Evolutionary conservation across 2,888 invertebrate genomes (phyloP).

Genomic region (Sturmia bella): DNA sequence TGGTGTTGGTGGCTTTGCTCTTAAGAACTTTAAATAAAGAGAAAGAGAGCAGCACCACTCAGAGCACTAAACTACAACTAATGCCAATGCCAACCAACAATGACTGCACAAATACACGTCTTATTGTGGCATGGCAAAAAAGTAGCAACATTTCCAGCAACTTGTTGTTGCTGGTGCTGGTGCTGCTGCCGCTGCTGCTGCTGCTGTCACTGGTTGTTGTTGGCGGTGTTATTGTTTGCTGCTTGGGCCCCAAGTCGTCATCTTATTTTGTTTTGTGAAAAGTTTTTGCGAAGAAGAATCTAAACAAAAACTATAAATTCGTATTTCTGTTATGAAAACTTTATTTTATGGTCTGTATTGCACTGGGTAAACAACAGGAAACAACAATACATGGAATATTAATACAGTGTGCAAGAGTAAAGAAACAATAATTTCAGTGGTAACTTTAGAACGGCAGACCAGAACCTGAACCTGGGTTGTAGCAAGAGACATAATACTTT

Average conservation of each 20-base stretch:
- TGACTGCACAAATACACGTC: background rate
- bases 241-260: constrained; percentile 44
- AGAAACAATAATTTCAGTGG: constrained; percentile 23
- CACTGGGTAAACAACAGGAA: constrained; percentile 59
- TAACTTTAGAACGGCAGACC: background rate
- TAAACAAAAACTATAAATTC: constrained; percentile 64
- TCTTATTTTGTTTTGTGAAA: constrained; percentile 23
- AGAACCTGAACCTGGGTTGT: no score
- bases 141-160: constrained; percentile 12
- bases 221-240: background rate
- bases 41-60: constrained; percentile 11
- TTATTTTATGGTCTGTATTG: constrained; percentile 58
- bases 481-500: background rate
- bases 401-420: background rate
- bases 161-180: constrained; percentile 9
- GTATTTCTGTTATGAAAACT: constrained; percentile 67
- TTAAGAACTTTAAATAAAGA: background rate
- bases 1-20: constrained; percentile 18
- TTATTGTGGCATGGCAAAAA: background rate
- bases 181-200: background rate
- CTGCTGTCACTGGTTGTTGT: background rate
- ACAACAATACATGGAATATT: constrained; percentile 27
- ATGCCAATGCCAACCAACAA: no score
- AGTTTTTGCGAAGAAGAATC: constrained; percentile 47
- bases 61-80: constrained; percentile 23